A percentile compares a stretch with the other conserved stretches of the same genome.
Conservation (phyloP, 2,888 invertebrate species). For the Melieria omissa region DNA sequence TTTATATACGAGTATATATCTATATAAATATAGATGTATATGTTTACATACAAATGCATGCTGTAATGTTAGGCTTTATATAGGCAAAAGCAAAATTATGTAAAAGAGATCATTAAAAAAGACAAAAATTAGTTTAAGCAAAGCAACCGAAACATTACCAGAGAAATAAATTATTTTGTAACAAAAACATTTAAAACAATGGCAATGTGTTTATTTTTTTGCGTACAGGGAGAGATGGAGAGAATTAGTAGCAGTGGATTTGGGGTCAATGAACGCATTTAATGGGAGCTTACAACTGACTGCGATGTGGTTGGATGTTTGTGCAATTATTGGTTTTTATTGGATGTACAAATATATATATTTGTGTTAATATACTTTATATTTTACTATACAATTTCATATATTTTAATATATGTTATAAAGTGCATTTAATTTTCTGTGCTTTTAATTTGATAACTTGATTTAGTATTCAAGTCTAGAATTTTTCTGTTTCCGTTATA, state of each 20-base stretch:
- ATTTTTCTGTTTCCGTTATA: too few relatives aligned
- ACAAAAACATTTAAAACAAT: conserved; percentile 17
- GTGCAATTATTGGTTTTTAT: too few relatives aligned
- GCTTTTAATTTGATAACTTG: background rate
- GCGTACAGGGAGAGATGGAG: background rate
- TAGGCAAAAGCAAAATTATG: conserved; percentile 35
- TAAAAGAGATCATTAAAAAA: conserved; percentile 42
- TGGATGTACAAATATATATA: too few relatives aligned
- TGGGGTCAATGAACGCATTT: background rate
- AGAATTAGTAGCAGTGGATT: background rate
- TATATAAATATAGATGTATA: conserved; percentile 42
- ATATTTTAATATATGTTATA: background rate
- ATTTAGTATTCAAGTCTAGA: too few relatives aligned
- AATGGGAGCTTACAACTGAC: too few relatives aligned
- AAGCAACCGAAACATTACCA: conserved; percentile 33
- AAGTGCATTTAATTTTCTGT: background rate
- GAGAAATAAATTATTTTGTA: conserved; percentile 48
- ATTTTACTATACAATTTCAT: too few relatives aligned
- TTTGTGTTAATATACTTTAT: too few relatives aligned
- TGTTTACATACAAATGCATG: conserved; percentile 44
- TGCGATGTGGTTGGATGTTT: too few relatives aligned
- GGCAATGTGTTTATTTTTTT: conserved; percentile 4
- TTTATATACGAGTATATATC: conserved; percentile 25
- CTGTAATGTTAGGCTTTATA: conserved; percentile 32
- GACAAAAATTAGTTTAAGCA: conserved; percentile 42